phyloP scores from a whole-genome alignment of 2,888 invertebrate genomes.

The Meteorus cinctellus region DNA sequence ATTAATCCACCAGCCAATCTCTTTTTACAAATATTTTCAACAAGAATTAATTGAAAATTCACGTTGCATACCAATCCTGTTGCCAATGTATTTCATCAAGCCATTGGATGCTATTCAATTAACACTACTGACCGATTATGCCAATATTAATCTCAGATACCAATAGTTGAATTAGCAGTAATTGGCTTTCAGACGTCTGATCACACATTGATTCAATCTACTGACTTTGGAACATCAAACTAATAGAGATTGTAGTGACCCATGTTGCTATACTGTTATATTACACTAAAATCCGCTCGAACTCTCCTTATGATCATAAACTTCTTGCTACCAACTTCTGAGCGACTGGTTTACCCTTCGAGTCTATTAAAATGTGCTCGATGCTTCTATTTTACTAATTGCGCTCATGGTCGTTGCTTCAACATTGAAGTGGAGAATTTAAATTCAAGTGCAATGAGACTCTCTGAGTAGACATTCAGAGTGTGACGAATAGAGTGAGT shows the following conservation, averaged over 20 bases:
- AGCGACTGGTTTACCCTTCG: not conserved
- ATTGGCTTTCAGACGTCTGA: not conserved
- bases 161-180: not conserved
- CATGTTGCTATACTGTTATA: not conserved
- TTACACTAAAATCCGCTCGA: not conserved
- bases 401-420: conserved; percentile 12
- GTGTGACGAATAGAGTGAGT: not conserved
- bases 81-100: too few species aligned
- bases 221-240: not conserved
- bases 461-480: not conserved
- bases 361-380: not conserved
- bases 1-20: too few species aligned
- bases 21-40: too few species aligned
- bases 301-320: not conserved
- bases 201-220: not conserved
- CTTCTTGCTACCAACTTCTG: not conserved
- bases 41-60: too few species aligned
- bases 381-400: conserved; percentile 36
- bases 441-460: conserved; percentile 12
- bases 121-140: too few species aligned
- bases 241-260: conserved; percentile 15
- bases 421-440: conserved; percentile 14
- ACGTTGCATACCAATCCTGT: too few species aligned
- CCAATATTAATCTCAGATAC: too few species aligned
- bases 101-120: too few species aligned